Conservation (phyloP, 2,797 vertebrate genomes). For the Urosaurus nigricauda region DNA sequence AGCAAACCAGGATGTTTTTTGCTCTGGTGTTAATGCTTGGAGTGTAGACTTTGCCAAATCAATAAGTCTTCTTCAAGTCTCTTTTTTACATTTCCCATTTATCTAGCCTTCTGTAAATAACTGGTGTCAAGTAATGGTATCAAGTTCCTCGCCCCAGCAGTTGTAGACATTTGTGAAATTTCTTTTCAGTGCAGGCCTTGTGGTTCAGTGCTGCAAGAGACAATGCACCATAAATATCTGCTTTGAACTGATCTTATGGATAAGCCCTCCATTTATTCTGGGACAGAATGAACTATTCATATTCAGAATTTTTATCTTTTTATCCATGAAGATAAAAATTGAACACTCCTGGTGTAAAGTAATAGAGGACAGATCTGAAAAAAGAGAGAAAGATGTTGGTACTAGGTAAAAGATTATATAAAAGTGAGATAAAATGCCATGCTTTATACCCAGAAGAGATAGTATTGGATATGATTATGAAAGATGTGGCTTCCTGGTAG, state of each 20-base stretch:
- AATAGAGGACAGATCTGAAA: slow-evolving; percentile 43
- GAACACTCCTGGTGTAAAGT: slow-evolving; percentile 37
- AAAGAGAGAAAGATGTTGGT: slow-evolving; percentile 43
- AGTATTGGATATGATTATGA: slow-evolving; percentile 64
- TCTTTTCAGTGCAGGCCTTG: not conserved
- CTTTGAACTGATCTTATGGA: not conserved
- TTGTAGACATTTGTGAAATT: not conserved
- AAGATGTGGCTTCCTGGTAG: slow-evolving; percentile 73
- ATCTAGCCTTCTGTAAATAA: not conserved
- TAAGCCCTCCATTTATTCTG: not conserved
- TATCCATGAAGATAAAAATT: slow-evolving; percentile 15
- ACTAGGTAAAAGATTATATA: slow-evolving; percentile 56
- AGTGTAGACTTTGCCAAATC: not conserved
- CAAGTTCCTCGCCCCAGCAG: not conserved
- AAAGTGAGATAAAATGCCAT: slow-evolving; percentile 54
- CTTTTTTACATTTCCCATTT: not conserved
- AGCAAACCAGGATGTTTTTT: too few species aligned
- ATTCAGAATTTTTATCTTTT: slow-evolving; percentile 16
- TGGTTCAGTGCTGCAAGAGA: not conserved
- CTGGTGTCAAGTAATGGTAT: not conserved
- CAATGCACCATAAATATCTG: not conserved
- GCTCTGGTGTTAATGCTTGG: too few species aligned
- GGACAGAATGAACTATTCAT: slow-evolving; percentile 16
- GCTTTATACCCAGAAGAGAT: slow-evolving; percentile 57
- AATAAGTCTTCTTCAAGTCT: not conserved